A percentile compares a stretch with the other conserved stretches of the same genome.
These are phyloP conservation scores for Achlya flavicornis DNA, from an alignment of 2,888 invertebrate genomes.

Conservation along the genomic window DNA sequence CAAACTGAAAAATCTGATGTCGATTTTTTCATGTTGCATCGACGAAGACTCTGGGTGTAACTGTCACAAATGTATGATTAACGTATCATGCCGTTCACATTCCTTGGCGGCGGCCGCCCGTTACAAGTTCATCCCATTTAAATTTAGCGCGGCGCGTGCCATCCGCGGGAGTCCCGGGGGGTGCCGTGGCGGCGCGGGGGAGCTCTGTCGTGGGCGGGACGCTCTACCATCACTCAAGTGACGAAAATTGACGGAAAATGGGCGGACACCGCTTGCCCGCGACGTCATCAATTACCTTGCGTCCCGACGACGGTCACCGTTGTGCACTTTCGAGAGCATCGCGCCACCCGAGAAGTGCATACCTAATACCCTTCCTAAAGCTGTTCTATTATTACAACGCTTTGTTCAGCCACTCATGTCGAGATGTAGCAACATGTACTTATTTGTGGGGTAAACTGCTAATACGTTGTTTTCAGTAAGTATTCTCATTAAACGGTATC, in stretches of 20 bases:
- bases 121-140: conserved; percentile 83
- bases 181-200: conserved; percentile 35
- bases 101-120: conserved; percentile 73
- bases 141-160: conserved; percentile 83
- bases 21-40: conserved; percentile 54
- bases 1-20: conserved; percentile 42
- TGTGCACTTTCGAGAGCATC: conserved; percentile 58
- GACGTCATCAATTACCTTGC: conserved; percentile 81
- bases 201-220: conserved; percentile 68
- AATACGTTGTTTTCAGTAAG: conserved; percentile 32
- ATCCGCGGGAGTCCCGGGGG: conserved; percentile 50
- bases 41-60: conserved; percentile 68
- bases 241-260: conserved; percentile 85
- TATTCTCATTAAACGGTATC: conserved; percentile 55
- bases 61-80: conserved; percentile 82
- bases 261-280: conserved; percentile 82
- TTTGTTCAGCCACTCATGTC: conserved; percentile 41
- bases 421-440: conserved; percentile 26
- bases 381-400: conserved; percentile 59
- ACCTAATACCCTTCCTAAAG: conserved; percentile 68
- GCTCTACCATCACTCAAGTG: conserved; percentile 82
- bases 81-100: conserved; percentile 73
- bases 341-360: conserved; percentile 64
- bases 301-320: conserved; percentile 80
- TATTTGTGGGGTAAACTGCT: conserved; percentile 22